Evolutionary conservation across 1,140 invertebrate species (phyloP), one percentile per base, ranked within the genome.

Genomic region (Drosophila grimshawi): DNA sequence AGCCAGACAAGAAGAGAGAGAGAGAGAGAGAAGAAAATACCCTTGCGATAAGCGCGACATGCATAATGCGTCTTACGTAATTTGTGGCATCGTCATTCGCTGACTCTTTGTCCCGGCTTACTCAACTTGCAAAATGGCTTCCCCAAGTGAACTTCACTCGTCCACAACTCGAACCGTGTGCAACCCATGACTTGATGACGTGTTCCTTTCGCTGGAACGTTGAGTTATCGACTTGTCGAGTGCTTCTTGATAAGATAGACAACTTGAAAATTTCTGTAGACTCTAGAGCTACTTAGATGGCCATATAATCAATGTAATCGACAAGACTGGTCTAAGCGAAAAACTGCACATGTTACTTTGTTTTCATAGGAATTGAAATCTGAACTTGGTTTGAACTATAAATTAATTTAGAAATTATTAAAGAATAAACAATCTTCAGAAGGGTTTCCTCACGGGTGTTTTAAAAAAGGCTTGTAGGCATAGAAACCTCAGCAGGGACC

Each of bases 101-200:
- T 37, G 11, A 41, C 5, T 49, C 43, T 64, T 39, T 8, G 10
- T n/a, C 3, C 8, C n/a, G 37, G 53, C 62, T 82, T 74, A 81
- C 78, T 85, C 81, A 85, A 35, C 64, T 63, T 10, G 37, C 76
- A 88, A 88, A 29, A 86, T 86, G 82, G 82, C 67, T 51, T 30
- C 63, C 37, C 52, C 35, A 43, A 29, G 4, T 6, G 37, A 8
- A 68, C 43, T 45, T 64, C 65, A 71, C 35, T 61, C 35, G 60
- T 46, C 66, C 83, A 66, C 66, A 86, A 77, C 33, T 66, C 48
- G 64, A 43, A 43, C 56, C 81, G 81, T 86, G 81, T 81, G 81
- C 82, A 86, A 48, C 27, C 46, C 27, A 29, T 3, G 1, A 11
- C 10, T 37, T 32, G n/a, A 46, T 83, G 81, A 79, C 76, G 73